Conservation (phyloP, 1,140 invertebrate species). For the Bursaphelenchus mucronatus region DNA sequence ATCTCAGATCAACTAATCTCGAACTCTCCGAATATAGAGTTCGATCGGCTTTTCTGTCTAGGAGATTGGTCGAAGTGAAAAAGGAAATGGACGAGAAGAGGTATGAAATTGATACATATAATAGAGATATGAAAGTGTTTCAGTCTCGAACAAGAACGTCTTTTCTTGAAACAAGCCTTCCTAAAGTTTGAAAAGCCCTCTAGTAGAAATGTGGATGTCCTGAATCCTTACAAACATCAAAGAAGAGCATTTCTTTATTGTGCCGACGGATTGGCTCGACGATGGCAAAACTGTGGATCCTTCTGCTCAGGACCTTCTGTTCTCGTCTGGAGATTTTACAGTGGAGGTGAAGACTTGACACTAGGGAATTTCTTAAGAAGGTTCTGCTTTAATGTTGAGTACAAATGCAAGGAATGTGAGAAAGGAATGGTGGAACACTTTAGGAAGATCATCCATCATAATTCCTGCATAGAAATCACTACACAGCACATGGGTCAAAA, state of each 20-base stretch:
- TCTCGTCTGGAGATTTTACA: conserved; percentile 53
- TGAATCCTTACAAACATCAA: conserved; percentile 83
- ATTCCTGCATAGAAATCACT: conserved; percentile 71
- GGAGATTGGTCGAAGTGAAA: conserved; percentile 23
- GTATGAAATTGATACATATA: conserved; percentile 16
- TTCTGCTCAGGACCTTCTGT: conserved; percentile 66
- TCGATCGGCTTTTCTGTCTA: conserved; percentile 9
- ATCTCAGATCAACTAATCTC: neutral
- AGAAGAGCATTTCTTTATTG: conserved; percentile 81
- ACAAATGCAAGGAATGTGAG: conserved; percentile 78
- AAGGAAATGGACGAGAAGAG: conserved; percentile 30
- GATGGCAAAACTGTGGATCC: conserved; percentile 35
- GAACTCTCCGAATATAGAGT: conserved; percentile 14
- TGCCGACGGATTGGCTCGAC: conserved; percentile 78
- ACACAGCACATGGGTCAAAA: conserved; percentile 59
- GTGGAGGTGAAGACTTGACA: conserved; percentile 91
- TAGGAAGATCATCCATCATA: conserved; percentile 75
- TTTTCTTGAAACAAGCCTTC: conserved; percentile 28
- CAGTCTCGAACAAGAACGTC: conserved; percentile 21
- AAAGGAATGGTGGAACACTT: conserved; percentile 79
- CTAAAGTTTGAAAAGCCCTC: conserved; percentile 8
- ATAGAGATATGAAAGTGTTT: neutral
- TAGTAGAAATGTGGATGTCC: conserved; percentile 69
- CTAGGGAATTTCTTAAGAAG: conserved; percentile 77
- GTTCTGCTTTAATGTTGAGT: conserved; percentile 64